Percentiles rank a stretch among this genome's conserved stretches.
phyloP scores from a whole-genome alignment of 2,888 invertebrate genomes.

The Rhyacophila evoluta region DNA sequence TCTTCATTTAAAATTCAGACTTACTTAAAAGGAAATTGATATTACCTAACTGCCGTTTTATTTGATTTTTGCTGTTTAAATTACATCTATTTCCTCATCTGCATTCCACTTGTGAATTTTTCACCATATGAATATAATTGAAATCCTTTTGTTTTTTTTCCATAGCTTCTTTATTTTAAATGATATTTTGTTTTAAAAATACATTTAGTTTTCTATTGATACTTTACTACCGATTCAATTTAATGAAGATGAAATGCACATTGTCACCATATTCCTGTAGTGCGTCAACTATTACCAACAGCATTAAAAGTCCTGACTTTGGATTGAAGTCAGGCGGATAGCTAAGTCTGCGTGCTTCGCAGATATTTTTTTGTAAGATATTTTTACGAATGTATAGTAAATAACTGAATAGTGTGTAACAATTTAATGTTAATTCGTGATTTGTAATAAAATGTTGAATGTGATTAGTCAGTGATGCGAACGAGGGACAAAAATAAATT shows the following conservation, averaged over 20 bases:
- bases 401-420: slow-evolving; percentile 36
- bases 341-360: background rate
- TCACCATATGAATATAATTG: background rate
- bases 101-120: slow-evolving; percentile 1
- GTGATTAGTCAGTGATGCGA: background rate
- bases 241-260: background rate
- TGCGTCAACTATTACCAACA: background rate
- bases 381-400: slow-evolving; percentile 47
- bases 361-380: slow-evolving; percentile 41
- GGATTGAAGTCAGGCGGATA: background rate
- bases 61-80: too few relatives aligned
- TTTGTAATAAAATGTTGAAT: slow-evolving; percentile 39
- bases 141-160: background rate
- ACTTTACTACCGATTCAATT: background rate
- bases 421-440: slow-evolving; percentile 32
- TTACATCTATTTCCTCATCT: too few relatives aligned
- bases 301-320: background rate
- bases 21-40: too few relatives aligned
- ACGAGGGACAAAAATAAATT: background rate
- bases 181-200: slow-evolving; percentile 51
- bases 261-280: background rate
- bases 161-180: background rate
- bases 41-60: too few relatives aligned
- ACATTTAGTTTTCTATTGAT: slow-evolving; percentile 30
- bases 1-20: too few relatives aligned